Evolutionary conservation across 2,113 vertebrate species (phyloP).

Genomic region (Synchiropus splendidus): DNA sequence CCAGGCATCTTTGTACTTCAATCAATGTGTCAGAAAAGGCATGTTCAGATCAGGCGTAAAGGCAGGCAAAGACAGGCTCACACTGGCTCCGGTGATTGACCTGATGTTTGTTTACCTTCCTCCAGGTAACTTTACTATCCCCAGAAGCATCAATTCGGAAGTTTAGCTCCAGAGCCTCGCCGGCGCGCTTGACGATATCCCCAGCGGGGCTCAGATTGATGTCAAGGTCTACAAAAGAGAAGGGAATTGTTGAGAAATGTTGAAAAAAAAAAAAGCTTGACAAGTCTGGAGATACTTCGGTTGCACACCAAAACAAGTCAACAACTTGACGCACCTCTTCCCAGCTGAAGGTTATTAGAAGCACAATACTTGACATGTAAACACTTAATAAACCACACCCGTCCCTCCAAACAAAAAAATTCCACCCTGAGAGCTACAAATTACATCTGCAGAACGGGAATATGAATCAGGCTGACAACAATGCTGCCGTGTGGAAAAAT

Average conservation of each 20-base stretch:
- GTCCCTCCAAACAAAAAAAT: background rate
- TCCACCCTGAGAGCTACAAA: no score
- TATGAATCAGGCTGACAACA: background rate
- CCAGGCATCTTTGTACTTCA: no score
- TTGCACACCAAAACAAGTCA: no score
- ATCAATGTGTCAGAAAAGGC: no score
- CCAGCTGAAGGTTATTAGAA: conserved; percentile 39
- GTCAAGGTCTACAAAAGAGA: conserved; percentile 76
- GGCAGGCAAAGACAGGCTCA: background rate
- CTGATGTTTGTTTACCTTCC: conserved; percentile 69
- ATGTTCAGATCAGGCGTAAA: background rate
- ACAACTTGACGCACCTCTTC: conserved; percentile 29
- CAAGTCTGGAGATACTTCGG: conserved; percentile 26
- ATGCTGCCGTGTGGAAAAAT: background rate
- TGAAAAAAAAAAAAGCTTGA: conserved; percentile 38
- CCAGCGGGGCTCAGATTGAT: conserved; percentile 76
- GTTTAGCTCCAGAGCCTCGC: conserved; percentile 68
- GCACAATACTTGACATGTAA: conserved; percentile 12
- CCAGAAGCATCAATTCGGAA: conserved; percentile 74
- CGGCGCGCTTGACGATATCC: conserved; percentile 69
- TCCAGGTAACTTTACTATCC: conserved; percentile 74
- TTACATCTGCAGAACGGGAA: no score
- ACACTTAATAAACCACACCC: background rate
- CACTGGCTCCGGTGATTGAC: background rate
- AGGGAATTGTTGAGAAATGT: conserved; percentile 18